A percentile compares a stretch with the other conserved stretches of the same genome.
phyloP scores from a whole-genome alignment of 2,113 vertebrate genomes.

The Chunga burmeisteri region DNA sequence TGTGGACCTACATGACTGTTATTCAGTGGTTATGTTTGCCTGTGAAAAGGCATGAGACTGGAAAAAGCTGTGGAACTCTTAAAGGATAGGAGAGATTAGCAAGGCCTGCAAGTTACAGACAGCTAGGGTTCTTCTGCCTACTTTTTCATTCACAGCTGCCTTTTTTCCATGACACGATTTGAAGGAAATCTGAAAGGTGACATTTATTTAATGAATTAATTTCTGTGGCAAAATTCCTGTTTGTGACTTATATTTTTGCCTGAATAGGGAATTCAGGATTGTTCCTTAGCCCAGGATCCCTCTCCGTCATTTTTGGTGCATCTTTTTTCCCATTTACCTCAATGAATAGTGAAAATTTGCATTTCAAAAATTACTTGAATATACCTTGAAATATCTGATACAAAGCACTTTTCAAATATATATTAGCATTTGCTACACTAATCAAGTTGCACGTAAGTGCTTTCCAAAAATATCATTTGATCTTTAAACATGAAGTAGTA shows the following conservation, averaged over 20 bases:
- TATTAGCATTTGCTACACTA: not conserved
- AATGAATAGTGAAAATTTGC: not conserved
- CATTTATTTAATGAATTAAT: not conserved
- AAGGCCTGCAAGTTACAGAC: not conserved
- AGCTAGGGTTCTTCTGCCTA: not conserved
- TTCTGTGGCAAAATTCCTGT: not conserved
- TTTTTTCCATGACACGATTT: not conserved
- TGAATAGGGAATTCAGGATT: not conserved
- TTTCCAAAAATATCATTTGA: not conserved
- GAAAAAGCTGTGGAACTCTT: not conserved
- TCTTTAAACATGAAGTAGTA: not conserved
- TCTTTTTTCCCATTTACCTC: not conserved
- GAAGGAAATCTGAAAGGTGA: not conserved
- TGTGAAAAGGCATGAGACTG: not conserved
- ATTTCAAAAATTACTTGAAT: not conserved
- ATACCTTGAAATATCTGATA: not conserved
- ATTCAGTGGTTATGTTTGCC: not conserved
- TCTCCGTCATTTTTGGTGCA: not conserved
- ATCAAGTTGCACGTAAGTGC: not conserved
- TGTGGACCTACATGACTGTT: not conserved
- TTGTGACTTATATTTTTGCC: not conserved
- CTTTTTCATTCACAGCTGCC: slow-evolving; percentile 15
- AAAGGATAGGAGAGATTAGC: not conserved
- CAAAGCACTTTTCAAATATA: not conserved
- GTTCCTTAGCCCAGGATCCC: not conserved